phyloP scores from a whole-genome alignment of 2,797 vertebrate genomes.

The Pseudomugil gertrudae region DNA sequence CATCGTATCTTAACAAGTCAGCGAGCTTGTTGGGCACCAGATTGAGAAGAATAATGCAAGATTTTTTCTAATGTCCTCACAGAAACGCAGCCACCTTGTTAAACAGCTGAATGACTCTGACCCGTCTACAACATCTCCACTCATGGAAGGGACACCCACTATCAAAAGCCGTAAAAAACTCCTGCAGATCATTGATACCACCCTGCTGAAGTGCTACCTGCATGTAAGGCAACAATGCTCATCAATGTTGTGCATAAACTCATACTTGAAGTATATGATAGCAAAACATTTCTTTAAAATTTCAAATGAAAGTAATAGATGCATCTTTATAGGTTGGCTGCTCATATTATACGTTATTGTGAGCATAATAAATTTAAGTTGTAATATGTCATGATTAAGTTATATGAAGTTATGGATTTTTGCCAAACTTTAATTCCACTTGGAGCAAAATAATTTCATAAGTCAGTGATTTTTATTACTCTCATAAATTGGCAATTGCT shows the following conservation, averaged over 20 bases:
- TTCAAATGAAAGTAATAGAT: background rate
- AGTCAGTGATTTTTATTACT: background rate
- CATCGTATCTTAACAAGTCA: background rate
- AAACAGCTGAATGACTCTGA: conserved; percentile 96
- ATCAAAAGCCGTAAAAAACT: conserved; percentile 98
- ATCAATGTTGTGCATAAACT: background rate
- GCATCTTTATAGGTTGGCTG: background rate
- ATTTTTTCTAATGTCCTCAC: conserved; percentile 3
- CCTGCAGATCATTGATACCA: conserved; percentile 97
- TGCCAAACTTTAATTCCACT: background rate
- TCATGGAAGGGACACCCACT: conserved; percentile 97
- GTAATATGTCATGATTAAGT: conserved; percentile 13
- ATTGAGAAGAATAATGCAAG: background rate
- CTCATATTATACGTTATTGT: background rate
- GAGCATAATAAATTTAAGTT: background rate
- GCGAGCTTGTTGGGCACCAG: background rate
- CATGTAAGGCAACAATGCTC: conserved; percentile 82
- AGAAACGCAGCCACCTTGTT: conserved; percentile 97
- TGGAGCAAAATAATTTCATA: background rate
- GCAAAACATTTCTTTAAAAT: background rate
- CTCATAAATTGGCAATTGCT: conserved; percentile 20
- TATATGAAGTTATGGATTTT: background rate
- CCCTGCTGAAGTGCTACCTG: conserved; percentile 95
- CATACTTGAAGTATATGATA: too few species aligned
- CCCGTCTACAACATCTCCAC: conserved; percentile 92